Percentiles rank a stretch among this genome's conserved stretches.
Evolutionary conservation across 2,888 invertebrate genomes (phyloP).

Genomic region (Fissipunctia ypsillon): DNA sequence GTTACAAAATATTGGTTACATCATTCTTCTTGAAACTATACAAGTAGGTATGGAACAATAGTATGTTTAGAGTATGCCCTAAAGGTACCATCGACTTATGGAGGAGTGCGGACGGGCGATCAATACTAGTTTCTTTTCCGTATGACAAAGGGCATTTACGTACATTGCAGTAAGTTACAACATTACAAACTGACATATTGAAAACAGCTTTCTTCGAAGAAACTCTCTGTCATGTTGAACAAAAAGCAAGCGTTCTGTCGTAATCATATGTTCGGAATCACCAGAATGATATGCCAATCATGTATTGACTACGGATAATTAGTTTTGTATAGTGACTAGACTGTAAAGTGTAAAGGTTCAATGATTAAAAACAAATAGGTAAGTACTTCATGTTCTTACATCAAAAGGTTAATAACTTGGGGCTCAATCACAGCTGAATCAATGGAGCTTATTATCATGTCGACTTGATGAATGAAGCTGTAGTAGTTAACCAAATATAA

Average conservation of each 20-base stretch:
- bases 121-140: background rate
- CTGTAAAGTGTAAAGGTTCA: background rate
- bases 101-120: no score
- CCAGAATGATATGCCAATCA: constrained; percentile 20
- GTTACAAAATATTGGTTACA: no score
- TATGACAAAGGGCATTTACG: no score
- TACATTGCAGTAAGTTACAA: background rate
- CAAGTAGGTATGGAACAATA: no score
- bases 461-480: background rate
- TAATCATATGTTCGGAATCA: background rate
- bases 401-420: constrained; percentile 26
- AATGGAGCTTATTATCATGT: constrained; percentile 32
- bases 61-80: no score
- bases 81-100: no score
- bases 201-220: no score
- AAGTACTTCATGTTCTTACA: background rate
- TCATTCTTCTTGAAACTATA: no score
- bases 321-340: background rate
- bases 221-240: no score
- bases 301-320: constrained; percentile 9
- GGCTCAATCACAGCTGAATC: constrained; percentile 20
- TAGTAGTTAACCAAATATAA: no score
- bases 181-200: no score
- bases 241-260: background rate
- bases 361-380: constrained; percentile 16